phyloP scores from a whole-genome alignment of 2,888 invertebrate genomes.

The Hypolimnas misippus region DNA sequence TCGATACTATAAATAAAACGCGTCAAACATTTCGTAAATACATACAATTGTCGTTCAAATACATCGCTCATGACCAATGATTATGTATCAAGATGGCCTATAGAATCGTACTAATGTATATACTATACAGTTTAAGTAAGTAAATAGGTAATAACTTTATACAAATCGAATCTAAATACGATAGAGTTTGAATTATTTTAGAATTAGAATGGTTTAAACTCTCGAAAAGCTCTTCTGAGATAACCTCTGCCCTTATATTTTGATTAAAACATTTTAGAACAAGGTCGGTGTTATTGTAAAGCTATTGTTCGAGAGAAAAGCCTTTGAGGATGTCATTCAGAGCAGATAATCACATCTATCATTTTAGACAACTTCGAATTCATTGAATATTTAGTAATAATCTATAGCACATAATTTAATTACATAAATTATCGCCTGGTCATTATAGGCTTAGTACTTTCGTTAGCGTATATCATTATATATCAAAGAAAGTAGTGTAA shows the following conservation, averaged over 20 bases:
- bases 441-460: not conserved
- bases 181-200: not conserved
- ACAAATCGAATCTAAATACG: too few relatives aligned
- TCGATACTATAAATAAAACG: constrained; percentile 58
- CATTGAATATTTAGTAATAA: constrained; percentile 26
- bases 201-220: constrained; percentile 22
- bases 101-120: not conserved
- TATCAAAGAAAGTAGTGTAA: too few relatives aligned
- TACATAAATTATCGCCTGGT: not conserved
- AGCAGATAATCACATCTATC: constrained; percentile 24
- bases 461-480: not conserved
- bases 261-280: constrained; percentile 70
- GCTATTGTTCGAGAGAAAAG: constrained; percentile 55
- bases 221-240: constrained; percentile 47
- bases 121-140: too few relatives aligned
- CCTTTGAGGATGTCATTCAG: constrained; percentile 30
- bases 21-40: constrained; percentile 54
- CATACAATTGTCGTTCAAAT: not conserved
- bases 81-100: not conserved
- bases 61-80: not conserved
- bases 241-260: constrained; percentile 78
- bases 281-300: constrained; percentile 67
- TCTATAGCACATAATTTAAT: constrained; percentile 11
- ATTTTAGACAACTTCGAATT: constrained; percentile 12
- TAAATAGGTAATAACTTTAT: too few relatives aligned